Conservation (phyloP, 1,140 invertebrate species). For the Eciton burchellii region DNA sequence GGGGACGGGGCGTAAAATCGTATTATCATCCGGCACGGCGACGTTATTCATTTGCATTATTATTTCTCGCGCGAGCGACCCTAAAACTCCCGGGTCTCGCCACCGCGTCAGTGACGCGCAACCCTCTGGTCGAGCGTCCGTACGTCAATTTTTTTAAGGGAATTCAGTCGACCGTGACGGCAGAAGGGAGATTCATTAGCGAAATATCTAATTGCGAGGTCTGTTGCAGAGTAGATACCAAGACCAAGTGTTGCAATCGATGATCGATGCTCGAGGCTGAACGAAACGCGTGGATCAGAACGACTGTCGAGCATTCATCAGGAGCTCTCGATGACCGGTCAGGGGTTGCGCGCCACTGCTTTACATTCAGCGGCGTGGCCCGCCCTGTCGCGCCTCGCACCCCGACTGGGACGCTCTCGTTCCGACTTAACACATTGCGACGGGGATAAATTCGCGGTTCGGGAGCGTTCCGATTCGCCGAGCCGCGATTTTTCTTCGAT, state of each 20-base stretch:
- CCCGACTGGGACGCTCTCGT: conserved; percentile 36
- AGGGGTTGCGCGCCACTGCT: conserved; percentile 40
- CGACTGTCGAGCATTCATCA: neutral
- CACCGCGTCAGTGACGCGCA: conserved; percentile 38
- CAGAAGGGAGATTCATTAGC: no score
- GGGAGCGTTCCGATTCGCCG: neutral
- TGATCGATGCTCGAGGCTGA: no score
- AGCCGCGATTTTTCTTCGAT: conserved; percentile 36
- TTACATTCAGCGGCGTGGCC: conserved; percentile 45
- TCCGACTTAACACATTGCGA: conserved; percentile 50
- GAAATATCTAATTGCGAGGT: no score
- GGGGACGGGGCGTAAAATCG: conserved; percentile 46
- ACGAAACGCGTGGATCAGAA: no score
- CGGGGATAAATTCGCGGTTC: conserved; percentile 39
- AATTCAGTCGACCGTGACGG: no score
- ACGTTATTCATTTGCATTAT: conserved; percentile 69
- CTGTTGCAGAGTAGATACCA: no score
- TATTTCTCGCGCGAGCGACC: conserved; percentile 56
- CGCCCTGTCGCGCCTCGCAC: neutral
- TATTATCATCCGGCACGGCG: conserved; percentile 49
- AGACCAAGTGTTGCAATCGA: no score
- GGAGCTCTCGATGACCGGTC: neutral
- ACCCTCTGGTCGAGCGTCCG: conserved; percentile 13
- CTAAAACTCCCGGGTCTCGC: neutral
- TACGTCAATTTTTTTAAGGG: no score